Evolutionary conservation across 2,888 invertebrate genomes (phyloP), one percentile per base, ranked within the genome.

Genomic region (Mycalesis mineus): DNA sequence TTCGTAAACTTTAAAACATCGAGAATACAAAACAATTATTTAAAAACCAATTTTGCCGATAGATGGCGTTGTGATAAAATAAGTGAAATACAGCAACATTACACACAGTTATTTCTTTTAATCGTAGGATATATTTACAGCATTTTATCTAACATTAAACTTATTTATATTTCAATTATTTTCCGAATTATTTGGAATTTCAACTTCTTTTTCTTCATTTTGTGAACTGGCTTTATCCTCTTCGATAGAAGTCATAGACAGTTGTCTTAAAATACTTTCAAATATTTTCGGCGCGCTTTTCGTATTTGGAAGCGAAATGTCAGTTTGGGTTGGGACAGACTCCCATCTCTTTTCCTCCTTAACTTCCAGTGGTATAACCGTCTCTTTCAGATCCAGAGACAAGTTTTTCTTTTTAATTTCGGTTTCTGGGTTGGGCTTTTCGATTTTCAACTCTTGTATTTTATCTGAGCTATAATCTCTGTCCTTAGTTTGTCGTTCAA

Each of bases 251-350:
- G 79, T 85, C 50, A 77, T 80, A 0, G 88, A 89, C 11, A 89
- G 60, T 55, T 89, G 88, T 9, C 84, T 64, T 0, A 89, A 69
- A 65, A 89, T 88, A 31, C 80, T 88, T 65, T 89, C 89, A 62
- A 89, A 89, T 0, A 89, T 89, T 63, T 71, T 80, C n/a, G 89
- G 89, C 68, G 89, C 89, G 63, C 86, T 88, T 67, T 81, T 84
- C 0, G 89, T 89, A 55, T 89, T 89, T 0, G 89, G 89, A 36
- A 88, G 61, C 2, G 89, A 89, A 47, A 89, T 89, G 62, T 89
- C 89, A 1, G 89, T 89, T 62, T 89, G 89, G 0, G 88, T 88
- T 0, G 81, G 84, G 0, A 77, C 84, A 0, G 80, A 81, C 60
- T 85, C 85, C 60, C 75, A 68, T 73, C 60, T 80, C 72, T 75